Evolutionary conservation across 2,888 invertebrate genomes (phyloP).

Genomic region (Vanessa cardui): DNA sequence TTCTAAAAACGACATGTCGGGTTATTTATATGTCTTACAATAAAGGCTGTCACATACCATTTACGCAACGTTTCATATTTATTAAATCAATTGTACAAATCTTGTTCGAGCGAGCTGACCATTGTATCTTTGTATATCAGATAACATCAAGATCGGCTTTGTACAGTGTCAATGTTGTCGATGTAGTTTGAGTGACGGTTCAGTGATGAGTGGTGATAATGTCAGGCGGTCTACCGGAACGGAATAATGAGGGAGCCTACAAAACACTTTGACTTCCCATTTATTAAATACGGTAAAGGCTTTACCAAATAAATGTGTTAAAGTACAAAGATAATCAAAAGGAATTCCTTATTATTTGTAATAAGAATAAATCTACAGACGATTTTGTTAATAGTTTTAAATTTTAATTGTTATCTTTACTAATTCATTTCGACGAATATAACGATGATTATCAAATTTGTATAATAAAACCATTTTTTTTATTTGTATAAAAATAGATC

Average conservation of each 20-base stretch:
- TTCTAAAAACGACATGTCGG: constrained; percentile 4
- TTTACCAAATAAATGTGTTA: constrained; percentile 22
- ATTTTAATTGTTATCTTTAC: too few species aligned
- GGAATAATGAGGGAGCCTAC: constrained; percentile 63
- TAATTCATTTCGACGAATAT: too few species aligned
- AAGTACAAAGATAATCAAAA: not conserved
- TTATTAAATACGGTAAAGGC: constrained; percentile 16
- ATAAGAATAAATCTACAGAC: not conserved
- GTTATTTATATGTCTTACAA: constrained; percentile 7
- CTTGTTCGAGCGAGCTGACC: constrained; percentile 22
- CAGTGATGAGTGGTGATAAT: constrained; percentile 42
- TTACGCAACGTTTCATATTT: constrained; percentile 8
- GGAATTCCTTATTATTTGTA: not conserved
- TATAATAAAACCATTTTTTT: too few species aligned
- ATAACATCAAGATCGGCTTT: constrained; percentile 30
- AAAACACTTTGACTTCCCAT: constrained; percentile 50
- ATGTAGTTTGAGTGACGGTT: constrained; percentile 48
- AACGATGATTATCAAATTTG: too few species aligned
- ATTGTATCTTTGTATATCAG: constrained; percentile 20
- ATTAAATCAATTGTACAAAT: constrained; percentile 25
- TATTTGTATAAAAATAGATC: too few species aligned
- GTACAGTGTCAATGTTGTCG: constrained; percentile 34
- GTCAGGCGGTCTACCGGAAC: constrained; percentile 57
- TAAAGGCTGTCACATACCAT: constrained; percentile 3
- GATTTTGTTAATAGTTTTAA: too few species aligned